phyloP scores from a whole-genome alignment of 2,888 invertebrate genomes.

The Diaperis boleti region DNA sequence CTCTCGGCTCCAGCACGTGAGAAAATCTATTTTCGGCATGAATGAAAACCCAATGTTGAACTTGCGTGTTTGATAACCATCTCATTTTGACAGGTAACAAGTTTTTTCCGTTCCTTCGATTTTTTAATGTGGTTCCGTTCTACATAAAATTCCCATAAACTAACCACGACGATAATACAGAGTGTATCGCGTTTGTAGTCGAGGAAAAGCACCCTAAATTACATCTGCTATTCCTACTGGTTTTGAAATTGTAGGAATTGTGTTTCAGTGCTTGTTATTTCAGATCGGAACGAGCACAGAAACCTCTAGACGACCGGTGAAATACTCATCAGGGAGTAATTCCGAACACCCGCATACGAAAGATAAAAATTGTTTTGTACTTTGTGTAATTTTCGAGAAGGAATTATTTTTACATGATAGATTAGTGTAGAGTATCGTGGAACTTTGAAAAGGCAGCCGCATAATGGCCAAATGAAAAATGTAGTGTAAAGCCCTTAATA shows the following conservation, averaged over 20 bases:
- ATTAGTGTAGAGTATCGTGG: background rate
- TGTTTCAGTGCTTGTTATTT: conserved; percentile 30
- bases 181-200: conserved; percentile 25
- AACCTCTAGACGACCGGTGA: conserved; percentile 21
- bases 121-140: background rate
- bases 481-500: conserved; percentile 19
- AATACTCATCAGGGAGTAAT: conserved; percentile 28
- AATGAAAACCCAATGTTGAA: conserved; percentile 6
- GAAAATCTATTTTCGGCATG: conserved; percentile 11
- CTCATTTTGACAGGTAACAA: conserved; percentile 10
- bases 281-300: conserved; percentile 17
- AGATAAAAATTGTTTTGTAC: conserved; percentile 31
- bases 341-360: conserved; percentile 28
- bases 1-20: too few species aligned
- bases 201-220: conserved; percentile 27
- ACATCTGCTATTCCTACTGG: conserved; percentile 18
- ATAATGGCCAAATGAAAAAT: conserved; percentile 30
- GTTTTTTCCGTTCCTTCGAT: conserved; percentile 5
- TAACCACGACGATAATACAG: conserved; percentile 2
- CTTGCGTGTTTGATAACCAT: conserved; percentile 29
- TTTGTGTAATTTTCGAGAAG: conserved; percentile 4
- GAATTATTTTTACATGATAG: background rate
- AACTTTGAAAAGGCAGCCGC: background rate
- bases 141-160: background rate
- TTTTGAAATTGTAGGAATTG: conserved; percentile 31